phyloP scores from a whole-genome alignment of 2,888 invertebrate species.

The Lasioglossum pauxillum region DNA sequence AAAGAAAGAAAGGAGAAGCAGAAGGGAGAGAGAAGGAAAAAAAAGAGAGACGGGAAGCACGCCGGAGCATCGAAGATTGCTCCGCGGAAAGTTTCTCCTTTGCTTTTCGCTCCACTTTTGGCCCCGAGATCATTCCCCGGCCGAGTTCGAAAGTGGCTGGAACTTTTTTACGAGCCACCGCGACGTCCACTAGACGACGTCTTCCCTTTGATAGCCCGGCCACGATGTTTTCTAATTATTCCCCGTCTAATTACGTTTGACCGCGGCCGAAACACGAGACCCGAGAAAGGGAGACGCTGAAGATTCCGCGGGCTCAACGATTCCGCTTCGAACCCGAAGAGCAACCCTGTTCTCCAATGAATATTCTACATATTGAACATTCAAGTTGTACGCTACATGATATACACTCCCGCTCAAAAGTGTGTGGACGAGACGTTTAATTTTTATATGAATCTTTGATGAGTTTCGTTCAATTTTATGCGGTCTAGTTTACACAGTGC shows the following conservation, averaged over 20 bases:
- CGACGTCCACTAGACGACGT: conserved; percentile 18
- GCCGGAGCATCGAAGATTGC: conserved; percentile 54
- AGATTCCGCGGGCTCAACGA: not conserved
- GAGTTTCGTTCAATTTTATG: no score
- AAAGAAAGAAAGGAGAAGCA: not conserved
- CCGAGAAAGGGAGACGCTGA: not conserved
- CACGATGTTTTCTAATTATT: conserved; percentile 31
- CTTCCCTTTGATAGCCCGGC: conserved; percentile 13
- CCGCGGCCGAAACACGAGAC: not conserved
- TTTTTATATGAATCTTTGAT: no score
- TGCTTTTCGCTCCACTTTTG: conserved; percentile 64
- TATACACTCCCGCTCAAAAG: no score
- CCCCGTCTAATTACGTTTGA: conserved; percentile 28
- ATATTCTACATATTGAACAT: not conserved
- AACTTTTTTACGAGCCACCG: conserved; percentile 39
- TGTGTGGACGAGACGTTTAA: no score
- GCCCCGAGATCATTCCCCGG: conserved; percentile 43
- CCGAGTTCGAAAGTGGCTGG: conserved; percentile 42
- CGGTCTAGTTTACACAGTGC: no score
- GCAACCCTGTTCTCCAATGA: not conserved
- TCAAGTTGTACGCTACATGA: no score
- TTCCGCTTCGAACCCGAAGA: not conserved
- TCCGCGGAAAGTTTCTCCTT: conserved; percentile 55
- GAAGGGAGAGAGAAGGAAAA: not conserved
- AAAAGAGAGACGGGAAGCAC: conserved; percentile 28